Conservation (phyloP, 2,888 invertebrate genomes). For the Phyto melanocephala region DNA sequence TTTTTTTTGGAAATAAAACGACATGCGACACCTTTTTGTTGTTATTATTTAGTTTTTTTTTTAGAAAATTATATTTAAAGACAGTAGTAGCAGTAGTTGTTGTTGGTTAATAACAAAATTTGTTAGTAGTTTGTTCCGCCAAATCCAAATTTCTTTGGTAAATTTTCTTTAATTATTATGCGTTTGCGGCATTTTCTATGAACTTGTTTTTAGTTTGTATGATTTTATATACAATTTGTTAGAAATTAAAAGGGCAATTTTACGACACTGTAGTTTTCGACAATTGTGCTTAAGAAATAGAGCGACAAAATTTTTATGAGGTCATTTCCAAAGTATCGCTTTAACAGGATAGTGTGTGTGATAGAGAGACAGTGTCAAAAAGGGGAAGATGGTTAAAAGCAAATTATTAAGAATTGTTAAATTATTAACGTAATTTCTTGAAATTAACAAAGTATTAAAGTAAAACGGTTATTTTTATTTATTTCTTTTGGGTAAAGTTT, state of each 20-base stretch:
- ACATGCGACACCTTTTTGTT: constrained; percentile 60
- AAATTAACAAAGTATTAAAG: constrained; percentile 31
- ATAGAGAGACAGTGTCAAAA: not conserved
- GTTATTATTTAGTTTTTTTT: constrained; percentile 5
- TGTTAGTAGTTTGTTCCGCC: constrained; percentile 25
- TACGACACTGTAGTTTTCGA: not conserved
- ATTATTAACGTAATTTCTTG: constrained; percentile 55
- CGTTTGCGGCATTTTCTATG: constrained; percentile 45
- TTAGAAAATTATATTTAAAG: constrained; percentile 24
- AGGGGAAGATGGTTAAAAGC: constrained; percentile 38
- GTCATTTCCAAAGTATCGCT: constrained; percentile 51
- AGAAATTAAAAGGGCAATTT: constrained; percentile 40
- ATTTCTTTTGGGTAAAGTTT: constrained; percentile 1
- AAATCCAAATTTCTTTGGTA: not conserved
- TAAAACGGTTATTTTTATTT: not conserved
- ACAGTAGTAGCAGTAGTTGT: not conserved
- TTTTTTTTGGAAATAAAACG: constrained; percentile 60
- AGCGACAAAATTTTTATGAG: constrained; percentile 60
- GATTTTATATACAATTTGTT: constrained; percentile 12
- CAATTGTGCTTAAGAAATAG: constrained; percentile 20
- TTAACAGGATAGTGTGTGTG: not conserved
- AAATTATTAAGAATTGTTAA: constrained; percentile 61
- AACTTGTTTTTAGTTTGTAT: constrained; percentile 51
- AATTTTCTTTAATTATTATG: constrained; percentile 45
- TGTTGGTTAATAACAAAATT: not conserved